A percentile compares a stretch with the other conserved stretches of the same genome.
Conservation (phyloP, 2,888 invertebrate genomes). For the Lathronympha strigana region DNA sequence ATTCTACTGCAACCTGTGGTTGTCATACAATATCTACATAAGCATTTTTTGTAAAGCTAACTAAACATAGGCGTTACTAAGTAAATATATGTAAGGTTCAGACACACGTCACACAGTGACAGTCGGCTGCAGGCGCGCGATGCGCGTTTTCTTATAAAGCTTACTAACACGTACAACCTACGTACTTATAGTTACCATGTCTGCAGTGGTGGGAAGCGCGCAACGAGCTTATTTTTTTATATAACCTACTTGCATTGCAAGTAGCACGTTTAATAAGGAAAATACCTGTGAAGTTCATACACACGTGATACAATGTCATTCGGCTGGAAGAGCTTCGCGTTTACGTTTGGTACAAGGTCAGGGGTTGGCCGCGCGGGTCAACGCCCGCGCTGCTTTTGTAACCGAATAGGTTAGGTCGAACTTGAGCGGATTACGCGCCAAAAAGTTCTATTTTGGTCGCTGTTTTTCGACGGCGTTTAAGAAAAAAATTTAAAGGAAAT, state of each 20-base stretch:
- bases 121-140: no score
- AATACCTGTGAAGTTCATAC: slow-evolving; percentile 15
- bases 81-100: no score
- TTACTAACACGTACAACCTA: neutral
- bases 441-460: slow-evolving; percentile 23
- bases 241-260: no score
- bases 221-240: no score
- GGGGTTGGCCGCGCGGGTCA: slow-evolving; percentile 81
- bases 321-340: slow-evolving; percentile 71
- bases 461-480: slow-evolving; percentile 5
- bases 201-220: no score
- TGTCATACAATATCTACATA: no score
- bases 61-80: no score
- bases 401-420: slow-evolving; percentile 73
- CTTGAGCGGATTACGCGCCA: slow-evolving; percentile 46
- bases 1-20: no score
- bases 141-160: slow-evolving; percentile 13
- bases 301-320: slow-evolving; percentile 30
- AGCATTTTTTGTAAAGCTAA: no score
- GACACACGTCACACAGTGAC: neutral
- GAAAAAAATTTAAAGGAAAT: no score
- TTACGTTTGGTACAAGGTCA: slow-evolving; percentile 82
- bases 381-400: slow-evolving; percentile 75
- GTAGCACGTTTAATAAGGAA: slow-evolving; percentile 3
- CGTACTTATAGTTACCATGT: no score